Conservation (phyloP, 2,888 invertebrate genomes). For the Gerris lacustris region DNA sequence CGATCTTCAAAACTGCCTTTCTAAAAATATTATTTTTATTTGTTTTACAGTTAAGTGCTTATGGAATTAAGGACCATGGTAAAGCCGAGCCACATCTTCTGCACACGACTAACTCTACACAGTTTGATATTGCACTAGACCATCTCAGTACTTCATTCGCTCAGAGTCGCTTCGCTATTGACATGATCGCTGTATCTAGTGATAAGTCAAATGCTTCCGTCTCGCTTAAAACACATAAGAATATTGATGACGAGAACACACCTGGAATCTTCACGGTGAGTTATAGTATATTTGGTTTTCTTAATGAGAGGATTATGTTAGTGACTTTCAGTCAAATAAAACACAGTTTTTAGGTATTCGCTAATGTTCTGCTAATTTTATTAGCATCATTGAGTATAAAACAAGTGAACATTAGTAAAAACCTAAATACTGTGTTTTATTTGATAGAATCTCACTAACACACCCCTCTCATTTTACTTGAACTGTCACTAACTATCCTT, state of each 20-base stretch:
- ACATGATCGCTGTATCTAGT: conserved; percentile 43
- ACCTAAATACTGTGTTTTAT: no score
- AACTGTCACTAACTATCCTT: no score
- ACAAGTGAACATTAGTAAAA: no score
- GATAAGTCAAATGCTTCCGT: conserved; percentile 39
- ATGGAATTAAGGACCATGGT: conserved; percentile 41
- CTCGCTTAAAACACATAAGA: conserved; percentile 41
- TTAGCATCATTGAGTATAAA: no score
- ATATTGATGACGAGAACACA: conserved; percentile 59
- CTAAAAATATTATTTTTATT: background rate
- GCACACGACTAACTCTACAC: conserved; percentile 53
- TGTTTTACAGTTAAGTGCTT: conserved; percentile 43
- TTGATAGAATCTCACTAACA: no score
- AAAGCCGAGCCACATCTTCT: conserved; percentile 48
- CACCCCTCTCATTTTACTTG: no score
- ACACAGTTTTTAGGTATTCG: no score
- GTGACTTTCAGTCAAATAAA: no score
- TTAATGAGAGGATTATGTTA: no score
- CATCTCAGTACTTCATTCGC: conserved; percentile 42
- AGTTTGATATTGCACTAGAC: conserved; percentile 49
- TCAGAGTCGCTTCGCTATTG: conserved; percentile 48
- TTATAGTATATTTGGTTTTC: conserved; percentile 3
- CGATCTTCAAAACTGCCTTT: no score
- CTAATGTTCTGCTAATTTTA: no score
- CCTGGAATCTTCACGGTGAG: conserved; percentile 58